phyloP scores from a whole-genome alignment of 2,797 vertebrate species.

The Peromyscus melanophrys region DNA sequence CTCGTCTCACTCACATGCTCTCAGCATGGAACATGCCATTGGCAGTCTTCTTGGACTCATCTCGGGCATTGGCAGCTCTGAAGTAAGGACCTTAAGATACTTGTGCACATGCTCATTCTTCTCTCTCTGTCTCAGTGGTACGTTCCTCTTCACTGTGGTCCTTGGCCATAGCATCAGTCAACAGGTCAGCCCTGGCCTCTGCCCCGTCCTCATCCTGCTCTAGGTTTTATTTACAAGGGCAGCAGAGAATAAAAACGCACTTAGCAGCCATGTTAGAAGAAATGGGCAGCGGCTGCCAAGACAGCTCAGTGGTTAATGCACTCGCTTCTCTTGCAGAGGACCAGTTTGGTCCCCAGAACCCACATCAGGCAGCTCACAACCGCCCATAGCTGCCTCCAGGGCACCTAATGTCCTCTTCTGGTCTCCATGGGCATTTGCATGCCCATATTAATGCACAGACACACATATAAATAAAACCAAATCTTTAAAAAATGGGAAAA shows the following conservation, averaged over 20 bases:
- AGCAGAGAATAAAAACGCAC: not conserved
- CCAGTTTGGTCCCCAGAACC: no score
- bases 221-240: not conserved
- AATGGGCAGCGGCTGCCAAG: not conserved
- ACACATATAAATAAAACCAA: not conserved
- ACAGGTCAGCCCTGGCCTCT: conserved; percentile 96
- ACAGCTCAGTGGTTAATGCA: not conserved
- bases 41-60: conserved; percentile 97
- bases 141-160: conserved; percentile 99
- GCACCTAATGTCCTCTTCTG: not conserved
- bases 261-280: not conserved
- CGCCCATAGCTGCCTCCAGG: not conserved
- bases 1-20: conserved; percentile 96
- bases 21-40: conserved; percentile 98
- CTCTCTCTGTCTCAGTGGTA: conserved; percentile 98
- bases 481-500: not conserved
- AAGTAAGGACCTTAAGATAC: conserved; percentile 96
- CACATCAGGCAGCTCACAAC: not conserved
- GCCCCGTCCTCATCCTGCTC: conserved; percentile 97
- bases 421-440: not conserved
- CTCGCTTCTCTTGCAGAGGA: not conserved
- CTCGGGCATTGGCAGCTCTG: conserved; percentile 97
- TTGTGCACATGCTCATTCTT: conserved; percentile 98
- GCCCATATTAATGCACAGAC: not conserved
- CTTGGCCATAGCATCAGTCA: conserved; percentile 92